These are phyloP conservation scores for Danionella cerebrum DNA, from an alignment of 2,113 vertebrate genomes.

Conservation along the genomic window DNA sequence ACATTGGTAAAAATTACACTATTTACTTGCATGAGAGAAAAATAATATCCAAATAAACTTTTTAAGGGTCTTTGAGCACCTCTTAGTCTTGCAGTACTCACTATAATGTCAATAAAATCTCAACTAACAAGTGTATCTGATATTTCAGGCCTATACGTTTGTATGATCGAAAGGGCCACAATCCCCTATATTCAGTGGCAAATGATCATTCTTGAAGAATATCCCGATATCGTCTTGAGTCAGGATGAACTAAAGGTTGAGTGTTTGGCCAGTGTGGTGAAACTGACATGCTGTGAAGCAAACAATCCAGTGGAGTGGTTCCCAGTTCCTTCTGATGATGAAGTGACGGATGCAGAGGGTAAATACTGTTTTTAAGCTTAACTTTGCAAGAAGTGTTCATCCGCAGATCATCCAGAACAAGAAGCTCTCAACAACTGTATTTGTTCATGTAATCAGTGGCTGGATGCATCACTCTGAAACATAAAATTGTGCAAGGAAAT, in stretches of 20 bases:
- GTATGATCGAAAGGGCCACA: neutral
- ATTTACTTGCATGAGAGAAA: no score
- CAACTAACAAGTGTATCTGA: no score
- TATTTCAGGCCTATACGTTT: constrained; percentile 50
- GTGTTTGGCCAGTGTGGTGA: neutral
- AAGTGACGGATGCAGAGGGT: neutral
- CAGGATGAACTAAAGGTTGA: neutral
- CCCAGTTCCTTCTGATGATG: neutral
- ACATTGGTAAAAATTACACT: no score
- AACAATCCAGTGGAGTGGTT: neutral
- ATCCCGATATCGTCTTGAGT: constrained; percentile 38
- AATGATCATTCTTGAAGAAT: constrained; percentile 8
- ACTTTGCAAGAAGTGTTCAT: no score
- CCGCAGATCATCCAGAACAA: no score
- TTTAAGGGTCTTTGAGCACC: no score
- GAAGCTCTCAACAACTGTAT: no score
- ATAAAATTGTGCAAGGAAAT: neutral
- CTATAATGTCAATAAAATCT: no score
- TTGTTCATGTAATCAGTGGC: neutral
- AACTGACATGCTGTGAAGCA: constrained; percentile 7
- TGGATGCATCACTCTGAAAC: neutral
- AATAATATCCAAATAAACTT: no score
- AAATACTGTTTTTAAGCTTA: no score
- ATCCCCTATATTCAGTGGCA: constrained; percentile 35
- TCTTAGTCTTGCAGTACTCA: no score